These are phyloP conservation scores for Carpatolechia fugitivella DNA, from an alignment of 2,888 invertebrate genomes.

Conservation along the genomic window DNA sequence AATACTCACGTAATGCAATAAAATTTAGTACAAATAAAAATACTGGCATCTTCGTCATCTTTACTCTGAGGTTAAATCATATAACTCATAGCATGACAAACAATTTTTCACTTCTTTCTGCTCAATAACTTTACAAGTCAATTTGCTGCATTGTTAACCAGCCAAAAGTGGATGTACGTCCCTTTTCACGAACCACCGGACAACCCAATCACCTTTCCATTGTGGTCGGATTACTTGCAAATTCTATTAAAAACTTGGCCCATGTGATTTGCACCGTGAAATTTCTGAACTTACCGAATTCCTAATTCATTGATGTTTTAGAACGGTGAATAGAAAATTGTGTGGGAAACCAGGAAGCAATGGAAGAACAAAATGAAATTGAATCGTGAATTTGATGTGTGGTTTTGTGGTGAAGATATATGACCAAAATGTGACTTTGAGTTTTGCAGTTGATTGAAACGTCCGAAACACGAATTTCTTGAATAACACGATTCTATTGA, in stretches of 20 bases:
- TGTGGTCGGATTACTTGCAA: conserved; percentile 69
- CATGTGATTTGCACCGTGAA: conserved; percentile 24
- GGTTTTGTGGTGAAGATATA: conserved; percentile 57
- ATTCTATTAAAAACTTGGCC: conserved; percentile 42
- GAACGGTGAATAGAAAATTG: conserved; percentile 20
- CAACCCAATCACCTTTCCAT: conserved; percentile 57
- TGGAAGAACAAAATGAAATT: conserved; percentile 21
- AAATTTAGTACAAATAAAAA: too few relatives aligned
- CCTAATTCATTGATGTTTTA: conserved; percentile 30
- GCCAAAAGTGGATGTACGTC: conserved; percentile 31
- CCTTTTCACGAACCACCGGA: conserved; percentile 34
- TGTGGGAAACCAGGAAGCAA: conserved; percentile 17
- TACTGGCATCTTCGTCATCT: background rate
- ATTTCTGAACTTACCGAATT: conserved; percentile 15
- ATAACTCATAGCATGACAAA: conserved; percentile 32
- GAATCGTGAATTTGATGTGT: conserved; percentile 19
- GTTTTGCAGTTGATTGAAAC: conserved; percentile 54
- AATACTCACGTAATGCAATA: conserved; percentile 51
- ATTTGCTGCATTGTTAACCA: conserved; percentile 48
- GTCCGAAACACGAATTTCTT: conserved; percentile 36
- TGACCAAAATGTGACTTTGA: conserved; percentile 57
- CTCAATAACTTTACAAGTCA: conserved; percentile 34
- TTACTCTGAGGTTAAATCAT: conserved; percentile 5
- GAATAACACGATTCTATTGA: conserved; percentile 22
- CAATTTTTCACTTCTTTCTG: conserved; percentile 27